Evolutionary conservation across 2,888 invertebrate genomes (phyloP).

Genomic region (Nephrotoma appendiculata): DNA sequence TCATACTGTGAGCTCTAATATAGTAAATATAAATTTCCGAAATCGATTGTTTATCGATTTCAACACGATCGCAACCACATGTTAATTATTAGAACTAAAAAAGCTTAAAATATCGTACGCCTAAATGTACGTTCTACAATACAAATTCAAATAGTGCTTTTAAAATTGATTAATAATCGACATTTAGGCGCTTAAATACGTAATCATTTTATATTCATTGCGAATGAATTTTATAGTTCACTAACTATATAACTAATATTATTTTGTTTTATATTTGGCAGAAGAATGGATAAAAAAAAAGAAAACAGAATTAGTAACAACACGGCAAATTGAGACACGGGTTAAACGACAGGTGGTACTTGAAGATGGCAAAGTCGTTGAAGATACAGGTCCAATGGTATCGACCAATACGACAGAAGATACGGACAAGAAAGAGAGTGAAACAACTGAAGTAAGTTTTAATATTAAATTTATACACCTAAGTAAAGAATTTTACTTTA

Average conservation of each 20-base stretch:
- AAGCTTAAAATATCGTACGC: neutral
- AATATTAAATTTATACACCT: neutral
- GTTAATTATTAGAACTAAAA: neutral
- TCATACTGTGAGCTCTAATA: no score
- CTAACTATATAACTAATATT: neutral
- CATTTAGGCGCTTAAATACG: neutral
- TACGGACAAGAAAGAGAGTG: conserved; percentile 76
- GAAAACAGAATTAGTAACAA: conserved; percentile 79
- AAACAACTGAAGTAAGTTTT: conserved; percentile 63
- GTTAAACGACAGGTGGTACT: conserved; percentile 78
- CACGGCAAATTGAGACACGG: conserved; percentile 79
- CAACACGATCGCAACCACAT: no score
- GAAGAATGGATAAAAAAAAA: conserved; percentile 89
- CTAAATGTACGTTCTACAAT: neutral
- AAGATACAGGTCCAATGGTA: conserved; percentile 78
- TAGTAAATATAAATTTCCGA: no score
- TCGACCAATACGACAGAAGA: conserved; percentile 86
- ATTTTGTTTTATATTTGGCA: conserved; percentile 25
- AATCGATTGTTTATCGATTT: no score
- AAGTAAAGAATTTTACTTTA: neutral
- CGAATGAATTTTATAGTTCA: neutral
- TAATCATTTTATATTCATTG: neutral
- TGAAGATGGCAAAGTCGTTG: conserved; percentile 81
- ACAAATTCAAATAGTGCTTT: neutral
- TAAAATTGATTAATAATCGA: neutral